Evolutionary conservation across 2,888 invertebrate genomes (phyloP).

Genomic region (Watsonalla cultraria): DNA sequence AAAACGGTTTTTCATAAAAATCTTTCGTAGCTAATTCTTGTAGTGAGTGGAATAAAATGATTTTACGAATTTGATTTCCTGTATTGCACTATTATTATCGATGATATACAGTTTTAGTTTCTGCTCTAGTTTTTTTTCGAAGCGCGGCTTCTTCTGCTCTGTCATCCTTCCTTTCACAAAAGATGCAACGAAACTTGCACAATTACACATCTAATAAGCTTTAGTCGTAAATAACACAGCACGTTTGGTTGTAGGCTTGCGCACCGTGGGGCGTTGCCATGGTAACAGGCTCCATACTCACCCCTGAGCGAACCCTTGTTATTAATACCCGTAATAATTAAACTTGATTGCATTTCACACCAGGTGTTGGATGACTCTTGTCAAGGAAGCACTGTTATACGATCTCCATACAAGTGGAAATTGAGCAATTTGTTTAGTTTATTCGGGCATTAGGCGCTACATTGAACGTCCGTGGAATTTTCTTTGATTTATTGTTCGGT

Average conservation of each 20-base stretch:
- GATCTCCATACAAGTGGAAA: conserved; percentile 11
- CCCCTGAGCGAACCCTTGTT: conserved; percentile 74
- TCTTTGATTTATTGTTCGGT: not conserved
- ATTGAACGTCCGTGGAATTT: not conserved
- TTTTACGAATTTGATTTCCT: too few species aligned
- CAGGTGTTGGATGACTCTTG: conserved; percentile 74
- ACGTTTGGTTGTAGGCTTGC: conserved; percentile 65
- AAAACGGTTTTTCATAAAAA: too few species aligned
- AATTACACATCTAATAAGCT: conserved; percentile 71
- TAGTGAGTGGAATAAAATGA: too few species aligned
- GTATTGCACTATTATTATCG: too few species aligned
- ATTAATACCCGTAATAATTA: conserved; percentile 78
- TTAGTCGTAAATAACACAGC: conserved; percentile 68
- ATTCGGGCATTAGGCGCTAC: not conserved
- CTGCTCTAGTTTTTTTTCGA: too few species aligned
- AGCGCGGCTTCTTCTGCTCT: not conserved
- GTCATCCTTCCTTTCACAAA: conserved; percentile 5
- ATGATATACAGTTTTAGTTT: not conserved
- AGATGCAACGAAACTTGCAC: conserved; percentile 30
- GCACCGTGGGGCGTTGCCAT: conserved; percentile 67
- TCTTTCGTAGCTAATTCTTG: too few species aligned
- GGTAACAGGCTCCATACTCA: conserved; percentile 54
- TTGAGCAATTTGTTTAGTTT: conserved; percentile 11
- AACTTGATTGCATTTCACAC: conserved; percentile 78
- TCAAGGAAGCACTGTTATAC: conserved; percentile 43